Base-by-base conservation (phyloP, 2,113 vertebrate genomes). In the Amia ocellicauda region DNA sequence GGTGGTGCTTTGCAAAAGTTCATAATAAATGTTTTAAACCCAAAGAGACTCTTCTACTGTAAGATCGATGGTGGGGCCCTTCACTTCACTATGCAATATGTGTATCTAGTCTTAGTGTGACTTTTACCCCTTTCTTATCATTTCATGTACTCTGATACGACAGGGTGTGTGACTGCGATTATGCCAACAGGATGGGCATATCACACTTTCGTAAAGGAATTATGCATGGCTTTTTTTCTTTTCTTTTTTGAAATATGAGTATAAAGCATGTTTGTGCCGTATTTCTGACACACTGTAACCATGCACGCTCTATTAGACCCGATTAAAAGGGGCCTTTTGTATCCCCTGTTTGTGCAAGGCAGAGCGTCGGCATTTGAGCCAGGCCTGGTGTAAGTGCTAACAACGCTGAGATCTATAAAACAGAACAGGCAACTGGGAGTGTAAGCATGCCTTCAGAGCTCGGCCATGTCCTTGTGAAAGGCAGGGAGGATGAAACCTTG, bases 251-350 rank as follows among this genome's bases (percentile, higher is more conserved):
- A 60, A n/a, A 13, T 51, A 36, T 13, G 22, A 24, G 58, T 20
- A 16, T 19, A 59, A 53, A 73, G 58, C 61, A 68, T 69, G 66
- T 73, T 69, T 64, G 41, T 62, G 69, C 45, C 31, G 45, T 60
- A 47, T 20, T 19, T 53, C 55, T 52, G 26, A 27, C 52, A 22
- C 51, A 31, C 45, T 31, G 59, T 67, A 7, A 28, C 53, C 40
- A 26, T 28, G 42, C 42, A 14, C 11, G 9, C 23, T 17, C 14
- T 11, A 16, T 14, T 17, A 22, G 3, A 28, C 5, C 22, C n/a
- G 23, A 24, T 43, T 41, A 40, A 64, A 66, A 59, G 60, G 51
- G 59, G 17, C 50, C 58, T 49, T 69, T 63, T 66, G 63, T 66
- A 42, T 23, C 20, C 27, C 47, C 27, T 71, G 67, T 66, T 69